Evolutionary conservation across 1,140 invertebrate species (phyloP).

Genomic region (Euglossa dilemma): DNA sequence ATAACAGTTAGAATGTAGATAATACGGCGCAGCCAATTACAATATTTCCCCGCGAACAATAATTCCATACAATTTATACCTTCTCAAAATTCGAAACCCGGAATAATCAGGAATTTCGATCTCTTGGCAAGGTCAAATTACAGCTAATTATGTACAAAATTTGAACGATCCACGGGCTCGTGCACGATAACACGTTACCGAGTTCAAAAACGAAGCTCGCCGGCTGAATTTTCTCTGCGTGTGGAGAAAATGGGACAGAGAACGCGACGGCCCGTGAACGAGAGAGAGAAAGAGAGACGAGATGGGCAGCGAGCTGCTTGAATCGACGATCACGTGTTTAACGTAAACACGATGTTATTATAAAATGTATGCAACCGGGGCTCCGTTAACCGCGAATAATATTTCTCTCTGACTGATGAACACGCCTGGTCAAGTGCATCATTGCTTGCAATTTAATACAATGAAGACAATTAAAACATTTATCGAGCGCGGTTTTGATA

Average conservation of each 20-base stretch:
- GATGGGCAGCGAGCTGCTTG: constrained; percentile 16
- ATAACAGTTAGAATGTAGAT: background rate
- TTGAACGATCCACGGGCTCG: background rate
- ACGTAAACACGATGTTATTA: constrained; percentile 45
- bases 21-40: background rate
- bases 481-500: constrained; percentile 66
- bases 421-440: constrained; percentile 63
- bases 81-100: background rate
- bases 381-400: constrained; percentile 60
- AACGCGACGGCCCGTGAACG: background rate
- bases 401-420: constrained; percentile 62
- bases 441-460: constrained; percentile 67
- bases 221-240: constrained; percentile 1
- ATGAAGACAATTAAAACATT: constrained; percentile 68
- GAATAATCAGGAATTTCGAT: background rate
- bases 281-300: background rate
- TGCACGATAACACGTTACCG: background rate
- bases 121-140: background rate
- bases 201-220: background rate
- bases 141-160: background rate
- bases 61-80: background rate
- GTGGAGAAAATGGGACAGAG: background rate
- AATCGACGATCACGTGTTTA: constrained; percentile 32
- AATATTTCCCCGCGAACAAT: background rate
- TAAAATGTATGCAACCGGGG: constrained; percentile 45